These are phyloP conservation scores for Sycophila texana DNA, from an alignment of 2,888 invertebrate genomes.

Conservation along the genomic window DNA sequence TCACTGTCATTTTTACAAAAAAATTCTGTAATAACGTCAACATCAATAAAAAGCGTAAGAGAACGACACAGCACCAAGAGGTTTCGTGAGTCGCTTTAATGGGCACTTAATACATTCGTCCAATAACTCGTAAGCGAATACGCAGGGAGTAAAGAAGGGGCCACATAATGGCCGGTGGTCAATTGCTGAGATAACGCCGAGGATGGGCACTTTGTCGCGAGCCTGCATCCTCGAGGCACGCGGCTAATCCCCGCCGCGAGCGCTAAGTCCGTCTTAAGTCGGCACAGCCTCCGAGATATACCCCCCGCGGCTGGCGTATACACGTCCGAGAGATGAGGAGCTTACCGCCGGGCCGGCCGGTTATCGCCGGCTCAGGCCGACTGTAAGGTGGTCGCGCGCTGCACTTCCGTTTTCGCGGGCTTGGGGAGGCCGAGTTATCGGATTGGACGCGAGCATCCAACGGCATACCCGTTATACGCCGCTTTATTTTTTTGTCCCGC, in stretches of 20 bases:
- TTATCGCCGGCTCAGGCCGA: slow-evolving; percentile 11
- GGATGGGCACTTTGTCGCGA: slow-evolving; percentile 18
- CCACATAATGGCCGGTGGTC: slow-evolving; percentile 35
- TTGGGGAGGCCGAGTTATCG: too few species aligned
- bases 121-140: too few species aligned
- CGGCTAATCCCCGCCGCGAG: slow-evolving; percentile 37
- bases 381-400: slow-evolving; percentile 5
- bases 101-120: too few species aligned
- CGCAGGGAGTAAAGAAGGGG: neutral
- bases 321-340: slow-evolving; percentile 7
- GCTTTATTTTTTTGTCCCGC: too few species aligned
- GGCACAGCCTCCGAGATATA: slow-evolving; percentile 4
- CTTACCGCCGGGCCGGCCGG: slow-evolving; percentile 4
- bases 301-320: neutral
- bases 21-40: too few species aligned
- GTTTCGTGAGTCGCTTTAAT: too few species aligned
- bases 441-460: too few species aligned
- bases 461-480: too few species aligned
- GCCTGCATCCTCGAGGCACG: neutral
- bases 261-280: slow-evolving; percentile 40
- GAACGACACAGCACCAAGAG: too few species aligned
- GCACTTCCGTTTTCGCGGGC: neutral
- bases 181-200: slow-evolving; percentile 40
- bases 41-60: too few species aligned
- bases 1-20: too few species aligned